Evolutionary conservation across 2,797 vertebrate genomes (phyloP), one percentile per base, ranked within the genome.

Genomic region (Lindbergichthys nudifrons): DNA sequence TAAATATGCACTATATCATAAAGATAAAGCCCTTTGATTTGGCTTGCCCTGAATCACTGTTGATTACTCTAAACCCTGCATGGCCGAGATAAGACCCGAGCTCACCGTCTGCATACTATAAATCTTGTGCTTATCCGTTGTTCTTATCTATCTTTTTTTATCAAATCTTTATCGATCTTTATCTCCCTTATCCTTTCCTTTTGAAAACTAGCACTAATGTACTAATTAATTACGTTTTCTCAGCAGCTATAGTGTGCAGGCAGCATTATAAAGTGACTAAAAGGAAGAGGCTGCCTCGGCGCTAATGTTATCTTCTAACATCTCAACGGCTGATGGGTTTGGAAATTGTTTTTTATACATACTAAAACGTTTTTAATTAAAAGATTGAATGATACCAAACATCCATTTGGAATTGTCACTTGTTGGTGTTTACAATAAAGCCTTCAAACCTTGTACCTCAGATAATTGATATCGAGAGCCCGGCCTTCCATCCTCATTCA

Each of bases 201-300:
- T 80, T 77, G 65, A 70, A 72, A 86, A 87, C 65, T 57, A 64
- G 70, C 21, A 61, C 77, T 77, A 83, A 85, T 57, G 45, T 56
- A 65, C 72, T 85, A 81, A 88, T 89, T 88, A 87, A 88, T 90
- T 87, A 43, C n/a, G 73, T 74, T 80, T 81, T 60, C 64, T 51
- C 66, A 74, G 65, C 73, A 67, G 56, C 46, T 62, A 54, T 16
- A 66, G 56, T 58, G 47, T 69, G 50, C 12, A 52, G 64, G 18
- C 54, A 66, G 45, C 71, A 53, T 73, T 48, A 63, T 41, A 73
- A 70, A 32, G 5, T 45, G 61, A 70, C 39, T 74, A 4, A 62
- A 65, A 72, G 69, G 47, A 73, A 32, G 59, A 65, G 65, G 30
- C 53, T 14, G n/a, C 30, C 23, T 47, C 36, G 5, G 50, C 11